A percentile compares a stretch with the other conserved stretches of the same genome.
Evolutionary conservation across 2,888 invertebrate species (phyloP).

Genomic region (Chrysomela aeneicollis): DNA sequence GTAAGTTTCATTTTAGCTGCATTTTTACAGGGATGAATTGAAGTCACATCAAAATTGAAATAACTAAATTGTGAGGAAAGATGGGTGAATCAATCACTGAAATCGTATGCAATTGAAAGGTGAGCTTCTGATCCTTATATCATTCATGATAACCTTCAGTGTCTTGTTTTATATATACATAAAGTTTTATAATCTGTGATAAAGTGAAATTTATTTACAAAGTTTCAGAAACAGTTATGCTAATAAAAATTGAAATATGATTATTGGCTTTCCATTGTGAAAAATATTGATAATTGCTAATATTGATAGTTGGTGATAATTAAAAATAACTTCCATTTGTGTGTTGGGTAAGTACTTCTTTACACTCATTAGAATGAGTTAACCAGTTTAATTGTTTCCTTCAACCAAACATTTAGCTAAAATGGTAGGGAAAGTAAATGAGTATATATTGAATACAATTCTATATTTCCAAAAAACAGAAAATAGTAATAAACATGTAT

Average conservation of each 20-base stretch:
- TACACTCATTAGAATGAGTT: too few relatives aligned
- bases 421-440: background rate
- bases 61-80: too few relatives aligned
- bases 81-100: too few relatives aligned
- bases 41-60: too few relatives aligned
- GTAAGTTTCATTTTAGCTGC: too few relatives aligned
- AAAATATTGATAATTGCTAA: too few relatives aligned
- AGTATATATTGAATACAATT: slow-evolving; percentile 29
- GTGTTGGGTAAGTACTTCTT: too few relatives aligned
- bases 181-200: slow-evolving; percentile 36
- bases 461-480: slow-evolving; percentile 35
- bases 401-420: background rate
- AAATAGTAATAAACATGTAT: slow-evolving; percentile 36
- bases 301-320: too few relatives aligned
- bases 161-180: slow-evolving; percentile 20
- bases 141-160: slow-evolving; percentile 10
- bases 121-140: background rate
- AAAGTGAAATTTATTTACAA: slow-evolving; percentile 33
- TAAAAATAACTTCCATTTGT: too few relatives aligned
- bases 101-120: background rate
- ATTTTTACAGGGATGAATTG: too few relatives aligned
- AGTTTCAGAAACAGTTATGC: slow-evolving; percentile 26
- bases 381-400: too few relatives aligned
- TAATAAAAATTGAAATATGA: slow-evolving; percentile 20
- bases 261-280: too few relatives aligned